Evolutionary conservation across 2,888 invertebrate genomes (phyloP), one percentile per base, ranked within the genome.

Genomic region (Palloptera scutellata): DNA sequence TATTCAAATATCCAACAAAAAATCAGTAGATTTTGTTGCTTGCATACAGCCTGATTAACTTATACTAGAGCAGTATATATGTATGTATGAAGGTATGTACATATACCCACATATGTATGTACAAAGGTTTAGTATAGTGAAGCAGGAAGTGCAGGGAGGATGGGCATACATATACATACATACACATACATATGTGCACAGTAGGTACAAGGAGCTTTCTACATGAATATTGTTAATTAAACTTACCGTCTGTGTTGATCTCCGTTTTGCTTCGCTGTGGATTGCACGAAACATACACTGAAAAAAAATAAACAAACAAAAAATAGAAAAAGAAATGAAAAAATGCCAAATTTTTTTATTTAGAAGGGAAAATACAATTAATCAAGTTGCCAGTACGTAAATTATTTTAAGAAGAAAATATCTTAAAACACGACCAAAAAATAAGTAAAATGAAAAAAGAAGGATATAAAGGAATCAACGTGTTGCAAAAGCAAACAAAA

Each of bases 161-260:
- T 30, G 30, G 30, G 30, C 6, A 30, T 6, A 4, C 30, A 30
- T 4, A 30, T 30, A 4, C 30, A 30, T 2, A 30, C 30, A 30
- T 30, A 30, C 30, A 30, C 30, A 30, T 6, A 30, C 6, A 30
- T 30, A 30, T 30, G 30, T 4, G 3, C 6, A 6, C 30, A 30
- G 2, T 30, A 6, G 30, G 30, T 30, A 6, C 30, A 30, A 30
- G 30, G 6, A 30, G 2, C 30, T 30, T 30, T 30, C 54, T 62
- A 72, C 68, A 67, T 73, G 73, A 70, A 80, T 79, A 78, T 79
- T 78, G 78, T 80, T 82, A 81, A 81, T 81, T 79, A 78, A 81
- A 81, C 84, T 84, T 82, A 84, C 84, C 81, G 74, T 83, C 82
- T 60, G 77, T 66, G 80, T 84, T 83, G 76, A 84, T 79, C 79